Evolutionary conservation across 2,113 vertebrate genomes (phyloP).

Genomic region (Rhegmatorhina hoffmannsi): DNA sequence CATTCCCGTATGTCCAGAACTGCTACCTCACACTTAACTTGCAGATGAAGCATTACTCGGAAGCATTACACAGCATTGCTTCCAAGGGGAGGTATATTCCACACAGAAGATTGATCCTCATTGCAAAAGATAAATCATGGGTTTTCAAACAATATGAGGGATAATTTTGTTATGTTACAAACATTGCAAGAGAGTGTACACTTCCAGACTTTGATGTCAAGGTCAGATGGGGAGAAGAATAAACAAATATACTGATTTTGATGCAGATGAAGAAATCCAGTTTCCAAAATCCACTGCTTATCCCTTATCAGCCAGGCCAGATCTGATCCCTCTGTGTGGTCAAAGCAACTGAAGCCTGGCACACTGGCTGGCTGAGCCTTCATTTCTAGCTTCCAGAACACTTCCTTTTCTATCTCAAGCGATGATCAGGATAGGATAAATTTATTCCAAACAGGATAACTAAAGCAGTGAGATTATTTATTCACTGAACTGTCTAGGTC

Average conservation of each 20-base stretch:
- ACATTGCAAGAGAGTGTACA: neutral
- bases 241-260: neutral
- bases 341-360: neutral
- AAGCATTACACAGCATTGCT: neutral
- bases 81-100: neutral
- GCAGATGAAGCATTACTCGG: neutral
- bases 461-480: neutral
- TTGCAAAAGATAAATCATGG: neutral
- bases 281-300: neutral
- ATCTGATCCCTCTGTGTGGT: constrained; percentile 8
- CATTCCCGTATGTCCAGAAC: neutral
- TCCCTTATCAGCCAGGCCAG: neutral
- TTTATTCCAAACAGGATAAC: neutral
- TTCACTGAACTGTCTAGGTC: neutral
- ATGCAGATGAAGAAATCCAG: neutral
- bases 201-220: neutral
- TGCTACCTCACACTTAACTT: neutral
- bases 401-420: neutral
- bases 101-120: neutral
- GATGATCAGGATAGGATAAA: neutral
- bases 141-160: neutral
- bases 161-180: neutral
- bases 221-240: neutral
- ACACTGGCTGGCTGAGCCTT: neutral
- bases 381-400: neutral